phyloP scores from a whole-genome alignment of 2,113 vertebrate species.

The Tetraodon nigroviridis region DNA sequence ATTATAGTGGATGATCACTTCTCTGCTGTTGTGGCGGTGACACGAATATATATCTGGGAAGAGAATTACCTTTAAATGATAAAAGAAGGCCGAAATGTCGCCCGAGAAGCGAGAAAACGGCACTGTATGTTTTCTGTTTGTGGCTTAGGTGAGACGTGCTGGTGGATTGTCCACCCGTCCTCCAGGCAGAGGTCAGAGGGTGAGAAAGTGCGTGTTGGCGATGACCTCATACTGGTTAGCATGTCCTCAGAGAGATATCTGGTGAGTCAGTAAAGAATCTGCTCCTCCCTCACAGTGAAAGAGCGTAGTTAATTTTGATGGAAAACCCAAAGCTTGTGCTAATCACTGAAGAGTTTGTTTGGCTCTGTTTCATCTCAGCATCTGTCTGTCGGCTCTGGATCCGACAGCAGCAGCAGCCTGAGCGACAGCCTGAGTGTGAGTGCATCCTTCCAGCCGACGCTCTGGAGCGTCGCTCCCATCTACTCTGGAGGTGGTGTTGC shows the following conservation, averaged over 20 bases:
- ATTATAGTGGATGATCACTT: background rate
- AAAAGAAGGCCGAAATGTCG: no score
- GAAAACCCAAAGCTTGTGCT: conserved; percentile 21
- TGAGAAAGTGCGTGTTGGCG: conserved; percentile 92
- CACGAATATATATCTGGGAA: no score
- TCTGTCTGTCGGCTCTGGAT: conserved; percentile 78
- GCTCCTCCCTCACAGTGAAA: background rate
- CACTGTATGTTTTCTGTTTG: background rate
- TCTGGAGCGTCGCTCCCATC: conserved; percentile 92
- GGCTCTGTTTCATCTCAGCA: conserved; percentile 72
- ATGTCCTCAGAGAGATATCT: conserved; percentile 92
- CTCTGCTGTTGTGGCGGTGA: no score
- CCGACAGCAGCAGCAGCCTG: conserved; percentile 52
- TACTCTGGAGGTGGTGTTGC: conserved; percentile 86
- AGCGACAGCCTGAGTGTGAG: conserved; percentile 80
- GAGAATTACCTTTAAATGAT: no score
- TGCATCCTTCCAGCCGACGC: conserved; percentile 90
- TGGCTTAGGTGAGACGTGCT: conserved; percentile 75
- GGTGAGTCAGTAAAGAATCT: conserved; percentile 72
- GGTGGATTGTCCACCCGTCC: conserved; percentile 78
- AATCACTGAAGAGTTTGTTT: conserved; percentile 7
- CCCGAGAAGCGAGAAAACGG: background rate
- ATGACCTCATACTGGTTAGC: conserved; percentile 93
- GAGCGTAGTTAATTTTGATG: background rate
- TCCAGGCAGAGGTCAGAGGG: conserved; percentile 87